Conservation (phyloP, 2,888 invertebrate genomes). For the Cryptocephalus primarius region DNA sequence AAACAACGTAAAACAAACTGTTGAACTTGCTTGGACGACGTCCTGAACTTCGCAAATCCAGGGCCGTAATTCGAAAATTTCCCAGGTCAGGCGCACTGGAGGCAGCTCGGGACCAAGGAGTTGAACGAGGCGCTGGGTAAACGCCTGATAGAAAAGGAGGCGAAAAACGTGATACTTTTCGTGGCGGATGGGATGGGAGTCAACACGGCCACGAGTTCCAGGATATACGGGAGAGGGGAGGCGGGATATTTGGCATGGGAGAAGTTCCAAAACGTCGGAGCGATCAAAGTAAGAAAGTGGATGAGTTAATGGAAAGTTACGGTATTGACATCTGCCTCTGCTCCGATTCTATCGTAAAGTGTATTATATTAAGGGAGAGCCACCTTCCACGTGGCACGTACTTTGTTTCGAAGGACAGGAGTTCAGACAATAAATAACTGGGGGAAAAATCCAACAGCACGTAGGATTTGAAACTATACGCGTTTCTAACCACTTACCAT, state of each 20-base stretch:
- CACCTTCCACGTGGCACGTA: no score
- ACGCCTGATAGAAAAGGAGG: slow-evolving; percentile 30
- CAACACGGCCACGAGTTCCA: slow-evolving; percentile 70
- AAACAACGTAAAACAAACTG: no score
- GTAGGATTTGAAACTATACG: no score
- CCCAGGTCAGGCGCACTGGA: slow-evolving; percentile 29
- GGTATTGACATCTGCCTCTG: background rate
- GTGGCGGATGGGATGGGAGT: slow-evolving; percentile 89
- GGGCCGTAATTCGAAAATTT: no score
- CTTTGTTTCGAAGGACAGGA: no score
- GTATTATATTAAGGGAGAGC: no score
- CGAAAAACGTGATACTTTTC: slow-evolving; percentile 77
- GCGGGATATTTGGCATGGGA: slow-evolving; percentile 65
- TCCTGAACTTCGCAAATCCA: no score
- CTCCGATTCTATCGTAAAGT: background rate
- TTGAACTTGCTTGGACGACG: no score
- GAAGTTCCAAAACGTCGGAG: slow-evolving; percentile 68
- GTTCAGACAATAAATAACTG: no score
- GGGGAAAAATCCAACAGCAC: no score
- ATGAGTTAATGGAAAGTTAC: background rate
- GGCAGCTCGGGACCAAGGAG: slow-evolving; percentile 23
- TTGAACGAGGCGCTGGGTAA: slow-evolving; percentile 22
- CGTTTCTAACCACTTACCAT: no score
- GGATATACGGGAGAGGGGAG: slow-evolving; percentile 71
- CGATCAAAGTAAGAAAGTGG: slow-evolving; percentile 58